Evolutionary conservation across 2,797 vertebrate genomes (phyloP), one percentile per base, ranked within the genome.

Genomic region (Phataginus tricuspis): DNA sequence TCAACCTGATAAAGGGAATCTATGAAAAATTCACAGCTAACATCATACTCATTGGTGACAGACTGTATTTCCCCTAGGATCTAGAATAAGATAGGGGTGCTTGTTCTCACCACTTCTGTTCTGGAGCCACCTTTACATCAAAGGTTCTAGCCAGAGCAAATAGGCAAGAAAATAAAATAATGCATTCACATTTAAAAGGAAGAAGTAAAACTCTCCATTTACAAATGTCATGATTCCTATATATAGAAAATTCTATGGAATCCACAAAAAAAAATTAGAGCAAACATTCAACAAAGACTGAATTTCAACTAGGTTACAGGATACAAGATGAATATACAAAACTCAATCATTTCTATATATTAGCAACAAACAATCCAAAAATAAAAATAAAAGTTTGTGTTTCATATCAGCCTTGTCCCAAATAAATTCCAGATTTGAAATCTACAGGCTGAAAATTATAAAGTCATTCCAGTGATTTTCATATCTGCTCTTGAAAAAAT

Each of bases 301-400:
- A 75, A 92, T 7, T 37, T 72, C 71, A 72, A 7, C 57, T 74
- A 23, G 3, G 34, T 53, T 83, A 34, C 16, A 90, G 23, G 37
- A 91, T 63, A 37, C 25, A 66, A 57, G 15, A 80, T 57, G 31
- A 94, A 88, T 77, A 90, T 3, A 88, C 6, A 88, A 82, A 95
- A 61, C 29, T 23, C 42, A 29, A 79, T 37, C 19, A 1, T 69
- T 84, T 92, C 59, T 80, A 78, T 9, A 84, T 14, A 87, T 63
- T 49, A 90, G n/a, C 29, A 89, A 49, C 2, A 5, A 77, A 37
- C 9, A 72, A 83, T 34, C 37, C 15, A 78, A 91, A 74, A 74
- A 51, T 23, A 18, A 86, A 45, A 53, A 77, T 53, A 57, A 77
- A 82, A 80, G 11, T 23, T 45, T 87, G 16, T 75, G 27, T 63